A percentile compares a stretch with the other conserved stretches of the same genome.
phyloP scores from a whole-genome alignment of 2,113 vertebrate species.

The Furnarius figulus region DNA sequence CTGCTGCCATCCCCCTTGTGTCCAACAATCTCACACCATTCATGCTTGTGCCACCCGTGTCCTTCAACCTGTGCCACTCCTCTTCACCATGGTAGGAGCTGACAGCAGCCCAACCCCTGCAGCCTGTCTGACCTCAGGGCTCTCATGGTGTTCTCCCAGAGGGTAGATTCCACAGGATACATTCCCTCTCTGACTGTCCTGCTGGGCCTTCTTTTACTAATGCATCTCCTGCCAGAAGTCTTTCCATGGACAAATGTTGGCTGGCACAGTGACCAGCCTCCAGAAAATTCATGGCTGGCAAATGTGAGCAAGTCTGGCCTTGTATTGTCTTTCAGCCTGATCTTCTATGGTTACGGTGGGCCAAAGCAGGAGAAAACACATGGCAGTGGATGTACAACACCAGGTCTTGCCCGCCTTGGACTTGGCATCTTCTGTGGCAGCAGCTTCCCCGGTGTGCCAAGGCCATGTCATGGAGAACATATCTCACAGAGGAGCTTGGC shows the following conservation, averaged over 20 bases:
- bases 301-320: not conserved
- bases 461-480: accelerated
- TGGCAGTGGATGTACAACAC: not conserved
- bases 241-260: accelerated
- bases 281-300: not conserved
- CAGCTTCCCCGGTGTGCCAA: not conserved
- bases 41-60: accelerated
- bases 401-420: not conserved
- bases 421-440: not conserved
- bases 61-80: not conserved
- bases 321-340: not conserved
- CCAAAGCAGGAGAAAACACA: not conserved
- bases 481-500: not conserved
- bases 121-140: not conserved
- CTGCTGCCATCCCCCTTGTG: too few species aligned
- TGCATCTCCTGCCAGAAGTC: not conserved
- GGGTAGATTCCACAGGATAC: not conserved
- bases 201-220: not conserved
- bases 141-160: not conserved
- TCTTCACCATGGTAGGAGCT: not conserved
- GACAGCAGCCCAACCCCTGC: accelerated
- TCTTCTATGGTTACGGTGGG: not conserved
- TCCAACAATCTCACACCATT: not conserved
- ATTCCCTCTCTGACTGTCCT: not conserved
- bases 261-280: not conserved